Evolutionary conservation across 2,797 vertebrate species (phyloP).

Genomic region (Hippopotamyrus pictus): DNA sequence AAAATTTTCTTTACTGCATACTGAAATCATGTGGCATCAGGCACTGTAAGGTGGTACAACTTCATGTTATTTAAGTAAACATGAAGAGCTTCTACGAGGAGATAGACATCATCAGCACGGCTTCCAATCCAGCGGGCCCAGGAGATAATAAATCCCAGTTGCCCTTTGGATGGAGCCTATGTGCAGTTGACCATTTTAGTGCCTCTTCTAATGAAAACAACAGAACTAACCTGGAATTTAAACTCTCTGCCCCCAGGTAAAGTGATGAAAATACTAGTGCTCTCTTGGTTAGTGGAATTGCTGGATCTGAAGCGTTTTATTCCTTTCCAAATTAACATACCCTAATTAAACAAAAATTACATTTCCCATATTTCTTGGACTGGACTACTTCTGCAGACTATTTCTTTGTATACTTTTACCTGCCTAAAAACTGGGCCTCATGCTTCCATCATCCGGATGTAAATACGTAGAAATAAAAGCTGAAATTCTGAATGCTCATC

Average conservation of each 20-base stretch:
- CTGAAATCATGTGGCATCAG: background rate
- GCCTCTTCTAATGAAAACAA: background rate
- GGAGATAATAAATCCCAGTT: background rate
- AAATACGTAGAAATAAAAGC: background rate
- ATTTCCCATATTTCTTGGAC: background rate
- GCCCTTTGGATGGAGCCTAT: background rate
- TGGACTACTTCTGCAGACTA: background rate
- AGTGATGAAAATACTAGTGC: background rate
- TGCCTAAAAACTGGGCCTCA: background rate
- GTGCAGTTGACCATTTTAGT: background rate
- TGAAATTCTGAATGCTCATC: background rate
- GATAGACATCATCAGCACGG: background rate
- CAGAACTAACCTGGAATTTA: background rate
- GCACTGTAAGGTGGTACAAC: background rate
- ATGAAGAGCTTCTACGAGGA: background rate
- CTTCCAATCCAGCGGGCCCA: background rate
- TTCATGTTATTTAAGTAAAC: background rate
- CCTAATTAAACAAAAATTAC: constrained; percentile 14
- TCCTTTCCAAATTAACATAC: background rate
- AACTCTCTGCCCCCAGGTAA: background rate
- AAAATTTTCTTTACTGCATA: background rate
- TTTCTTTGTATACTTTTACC: background rate
- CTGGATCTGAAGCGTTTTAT: background rate
- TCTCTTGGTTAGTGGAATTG: background rate
- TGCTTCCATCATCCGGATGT: background rate